Percentiles rank a stretch among this genome's conserved stretches.
Evolutionary conservation across 2,797 vertebrate species (phyloP).

Genomic region (Hafferia zeledoni): DNA sequence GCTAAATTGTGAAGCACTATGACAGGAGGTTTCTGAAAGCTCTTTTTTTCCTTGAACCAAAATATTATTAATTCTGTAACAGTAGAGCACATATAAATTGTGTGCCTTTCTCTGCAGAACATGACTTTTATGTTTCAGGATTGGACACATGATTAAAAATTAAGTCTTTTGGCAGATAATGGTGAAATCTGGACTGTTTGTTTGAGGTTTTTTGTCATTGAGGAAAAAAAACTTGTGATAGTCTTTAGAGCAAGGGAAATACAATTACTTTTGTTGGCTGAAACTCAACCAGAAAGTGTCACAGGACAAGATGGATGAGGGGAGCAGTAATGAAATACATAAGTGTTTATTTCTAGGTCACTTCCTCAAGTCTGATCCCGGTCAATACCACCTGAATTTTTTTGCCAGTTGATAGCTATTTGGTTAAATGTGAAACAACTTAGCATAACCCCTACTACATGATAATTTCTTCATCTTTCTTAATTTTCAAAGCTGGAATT

Average conservation of each 20-base stretch:
- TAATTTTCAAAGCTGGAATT: neutral
- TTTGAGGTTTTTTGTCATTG: neutral
- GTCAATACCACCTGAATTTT: neutral
- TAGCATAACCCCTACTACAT: neutral
- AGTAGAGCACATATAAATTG: neutral
- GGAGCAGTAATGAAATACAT: neutral
- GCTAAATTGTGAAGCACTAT: neutral
- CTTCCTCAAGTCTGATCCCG: neutral
- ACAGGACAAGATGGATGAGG: neutral
- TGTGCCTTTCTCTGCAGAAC: neutral
- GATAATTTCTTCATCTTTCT: neutral
- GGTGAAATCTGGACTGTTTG: neutral
- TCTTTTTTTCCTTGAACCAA: neutral
- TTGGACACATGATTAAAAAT: neutral
- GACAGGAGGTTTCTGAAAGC: neutral
- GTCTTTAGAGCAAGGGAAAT: neutral
- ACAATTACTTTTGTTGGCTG: neutral
- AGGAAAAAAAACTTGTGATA: neutral
- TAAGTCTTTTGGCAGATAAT: neutral
- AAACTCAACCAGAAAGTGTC: neutral
- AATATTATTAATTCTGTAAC: neutral
- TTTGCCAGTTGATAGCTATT: neutral
- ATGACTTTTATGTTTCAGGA: neutral
- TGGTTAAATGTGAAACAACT: neutral
- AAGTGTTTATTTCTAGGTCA: slow-evolving; percentile 12